Percentiles rank a stretch among this genome's conserved stretches.
These are phyloP conservation scores for Drosophila dunni DNA, from an alignment of 1,140 invertebrate genomes.

Conservation along the genomic window DNA sequence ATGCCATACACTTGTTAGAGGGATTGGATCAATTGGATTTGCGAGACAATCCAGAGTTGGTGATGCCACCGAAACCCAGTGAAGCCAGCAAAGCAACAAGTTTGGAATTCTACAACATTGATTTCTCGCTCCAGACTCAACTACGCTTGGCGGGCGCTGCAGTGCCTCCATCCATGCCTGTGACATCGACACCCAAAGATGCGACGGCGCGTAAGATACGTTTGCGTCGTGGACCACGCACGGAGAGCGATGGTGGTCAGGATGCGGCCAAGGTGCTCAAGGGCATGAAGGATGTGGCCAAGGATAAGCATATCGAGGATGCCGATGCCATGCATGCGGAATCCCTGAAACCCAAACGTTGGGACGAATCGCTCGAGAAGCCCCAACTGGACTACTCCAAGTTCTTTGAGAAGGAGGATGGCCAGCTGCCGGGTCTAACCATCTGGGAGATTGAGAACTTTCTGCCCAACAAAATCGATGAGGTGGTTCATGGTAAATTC, in stretches of 20 bases:
- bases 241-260: conserved; percentile 87
- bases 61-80: conserved; percentile 98
- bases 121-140: conserved; percentile 98
- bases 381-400: conserved; percentile 99
- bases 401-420: conserved; percentile 99
- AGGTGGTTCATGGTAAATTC: conserved; percentile 98
- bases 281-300: conserved; percentile 99
- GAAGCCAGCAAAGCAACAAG: conserved; percentile 92
- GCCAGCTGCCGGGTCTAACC: conserved; percentile 93
- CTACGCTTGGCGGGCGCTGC: conserved; percentile 95
- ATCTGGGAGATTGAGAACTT: conserved; percentile 99
- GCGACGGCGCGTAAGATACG: conserved; percentile 97
- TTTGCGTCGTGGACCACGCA: conserved; percentile 89
- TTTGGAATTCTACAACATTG: conserved; percentile 98
- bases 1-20: conserved; percentile 97
- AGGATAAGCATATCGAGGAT: conserved; percentile 85
- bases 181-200: conserved; percentile 89
- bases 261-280: conserved; percentile 98
- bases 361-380: conserved; percentile 97
- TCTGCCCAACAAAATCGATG: conserved; percentile 96
- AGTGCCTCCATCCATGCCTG: conserved; percentile 89
- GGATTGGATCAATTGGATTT: conserved; percentile 96
- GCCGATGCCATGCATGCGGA: conserved; percentile 57
- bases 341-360: conserved; percentile 90
- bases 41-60: conserved; percentile 96